A percentile compares a stretch with the other conserved stretches of the same genome.
phyloP scores from a whole-genome alignment of 2,888 invertebrate species.

The Acronicta leporina region DNA sequence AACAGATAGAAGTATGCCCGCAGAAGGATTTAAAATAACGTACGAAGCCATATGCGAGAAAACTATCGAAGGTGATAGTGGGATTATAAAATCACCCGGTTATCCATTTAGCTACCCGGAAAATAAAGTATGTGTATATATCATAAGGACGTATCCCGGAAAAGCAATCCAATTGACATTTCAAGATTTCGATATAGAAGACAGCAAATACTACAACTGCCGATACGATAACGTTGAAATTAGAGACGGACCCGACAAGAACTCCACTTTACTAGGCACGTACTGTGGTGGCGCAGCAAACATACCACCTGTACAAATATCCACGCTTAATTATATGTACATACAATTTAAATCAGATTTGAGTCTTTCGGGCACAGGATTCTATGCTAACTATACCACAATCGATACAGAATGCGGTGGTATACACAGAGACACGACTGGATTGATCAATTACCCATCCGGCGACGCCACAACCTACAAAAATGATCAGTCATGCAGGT shows the following conservation, averaged over 20 bases:
- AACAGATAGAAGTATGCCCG: slow-evolving; percentile 72
- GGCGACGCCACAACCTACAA: slow-evolving; percentile 67
- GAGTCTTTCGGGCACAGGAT: slow-evolving; percentile 90
- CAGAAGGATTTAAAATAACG: slow-evolving; percentile 74
- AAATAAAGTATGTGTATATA: slow-evolving; percentile 91
- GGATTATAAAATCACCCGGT: slow-evolving; percentile 92
- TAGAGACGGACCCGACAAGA: slow-evolving; percentile 91
- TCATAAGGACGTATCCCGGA: slow-evolving; percentile 90
- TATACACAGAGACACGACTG: slow-evolving; percentile 89
- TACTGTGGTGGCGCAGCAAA: slow-evolving; percentile 90
- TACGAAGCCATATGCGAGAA: slow-evolving; percentile 78
- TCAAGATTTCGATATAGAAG: slow-evolving; percentile 91
- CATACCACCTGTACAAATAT: slow-evolving; percentile 89
- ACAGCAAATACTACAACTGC: slow-evolving; percentile 71
- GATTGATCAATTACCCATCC: slow-evolving; percentile 91
- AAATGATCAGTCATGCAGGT: slow-evolving; percentile 90
- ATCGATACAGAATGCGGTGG: slow-evolving; percentile 93
- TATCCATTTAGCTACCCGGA: slow-evolving; percentile 92
- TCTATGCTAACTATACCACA: slow-evolving; percentile 93
- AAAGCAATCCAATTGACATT: slow-evolving; percentile 91
- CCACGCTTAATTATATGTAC: slow-evolving; percentile 92
- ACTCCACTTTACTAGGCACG: slow-evolving; percentile 90
- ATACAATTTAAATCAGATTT: slow-evolving; percentile 91
- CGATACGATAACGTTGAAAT: slow-evolving; percentile 88
- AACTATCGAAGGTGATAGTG: slow-evolving; percentile 87